These are phyloP conservation scores for Temnopleurus reevesii DNA, from an alignment of 53 echinoderm and acorn worm genomes.

Conservation along the genomic window DNA sequence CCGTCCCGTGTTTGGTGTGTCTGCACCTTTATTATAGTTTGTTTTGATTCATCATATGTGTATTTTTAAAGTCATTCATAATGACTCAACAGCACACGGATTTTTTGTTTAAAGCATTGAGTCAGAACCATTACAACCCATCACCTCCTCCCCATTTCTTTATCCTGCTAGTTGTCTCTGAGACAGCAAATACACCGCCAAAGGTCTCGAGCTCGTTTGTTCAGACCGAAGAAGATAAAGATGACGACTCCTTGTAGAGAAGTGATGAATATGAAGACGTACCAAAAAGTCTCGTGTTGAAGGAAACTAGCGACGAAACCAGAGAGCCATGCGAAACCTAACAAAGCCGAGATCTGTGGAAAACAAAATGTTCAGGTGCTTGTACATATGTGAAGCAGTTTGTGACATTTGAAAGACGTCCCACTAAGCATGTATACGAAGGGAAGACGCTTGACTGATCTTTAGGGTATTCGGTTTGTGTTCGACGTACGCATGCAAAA, in stretches of 20 bases:
- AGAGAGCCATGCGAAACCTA: conserved; percentile 79
- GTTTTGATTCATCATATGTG: no score
- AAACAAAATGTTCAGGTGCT: not conserved
- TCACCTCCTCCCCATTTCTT: no score
- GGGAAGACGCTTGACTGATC: not conserved
- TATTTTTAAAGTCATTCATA: no score
- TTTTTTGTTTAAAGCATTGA: no score
- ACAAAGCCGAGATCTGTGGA: conserved; percentile 62
- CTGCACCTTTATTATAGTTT: no score
- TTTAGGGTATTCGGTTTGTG: no score
- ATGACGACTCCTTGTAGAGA: conserved; percentile 69
- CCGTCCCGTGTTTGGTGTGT: no score
- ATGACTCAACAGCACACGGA: no score
- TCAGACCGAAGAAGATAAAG: conserved; percentile 63
- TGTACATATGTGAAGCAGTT: no score
- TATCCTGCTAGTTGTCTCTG: not conserved
- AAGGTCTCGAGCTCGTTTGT: conserved; percentile 47
- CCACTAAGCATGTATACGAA: not conserved
- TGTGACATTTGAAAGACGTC: not conserved
- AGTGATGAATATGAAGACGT: conserved; percentile 70
- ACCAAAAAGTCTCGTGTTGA: conserved; percentile 62
- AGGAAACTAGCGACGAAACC: conserved; percentile 67
- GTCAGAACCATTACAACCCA: no score
- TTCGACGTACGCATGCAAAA: no score
- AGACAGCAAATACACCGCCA: not conserved